phyloP scores from a whole-genome alignment of 2,888 invertebrate species.

The Stenurella melanura region DNA sequence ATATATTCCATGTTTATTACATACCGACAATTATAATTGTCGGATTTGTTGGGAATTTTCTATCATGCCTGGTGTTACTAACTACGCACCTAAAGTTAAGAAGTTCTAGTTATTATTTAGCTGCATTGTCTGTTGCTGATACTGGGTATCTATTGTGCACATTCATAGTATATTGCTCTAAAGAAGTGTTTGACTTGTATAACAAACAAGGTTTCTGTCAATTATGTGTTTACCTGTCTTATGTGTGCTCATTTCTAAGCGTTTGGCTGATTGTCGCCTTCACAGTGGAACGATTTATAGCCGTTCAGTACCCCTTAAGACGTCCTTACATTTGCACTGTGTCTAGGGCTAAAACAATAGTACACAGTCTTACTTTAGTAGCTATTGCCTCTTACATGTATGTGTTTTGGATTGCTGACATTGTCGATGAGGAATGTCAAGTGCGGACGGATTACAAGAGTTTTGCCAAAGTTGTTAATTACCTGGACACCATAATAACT shows the following conservation, averaged over 20 bases:
- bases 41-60: slow-evolving; percentile 78
- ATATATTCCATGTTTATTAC: slow-evolving; percentile 76
- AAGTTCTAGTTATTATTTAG: slow-evolving; percentile 80
- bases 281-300: slow-evolving; percentile 82
- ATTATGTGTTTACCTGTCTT: slow-evolving; percentile 67
- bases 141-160: slow-evolving; percentile 77
- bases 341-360: slow-evolving; percentile 76
- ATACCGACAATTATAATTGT: slow-evolving; percentile 77
- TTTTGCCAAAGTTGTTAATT: slow-evolving; percentile 76
- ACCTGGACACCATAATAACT: slow-evolving; percentile 78
- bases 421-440: slow-evolving; percentile 73
- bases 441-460: slow-evolving; percentile 74
- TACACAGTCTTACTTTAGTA: slow-evolving; percentile 71
- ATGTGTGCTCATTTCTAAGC: slow-evolving; percentile 78
- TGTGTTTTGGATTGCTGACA: slow-evolving; percentile 69
- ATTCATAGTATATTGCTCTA: slow-evolving; percentile 75
- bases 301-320: slow-evolving; percentile 79
- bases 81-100: slow-evolving; percentile 78
- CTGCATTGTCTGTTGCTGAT: slow-evolving; percentile 78
- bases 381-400: slow-evolving; percentile 64
- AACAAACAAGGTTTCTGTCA: slow-evolving; percentile 77
- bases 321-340: slow-evolving; percentile 79
- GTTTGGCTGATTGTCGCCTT: slow-evolving; percentile 83
- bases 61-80: slow-evolving; percentile 78
- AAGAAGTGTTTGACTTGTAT: slow-evolving; percentile 73